Evolutionary conservation across 2,797 vertebrate genomes (phyloP).

Genomic region (Mormyrus hasselquistii): DNA sequence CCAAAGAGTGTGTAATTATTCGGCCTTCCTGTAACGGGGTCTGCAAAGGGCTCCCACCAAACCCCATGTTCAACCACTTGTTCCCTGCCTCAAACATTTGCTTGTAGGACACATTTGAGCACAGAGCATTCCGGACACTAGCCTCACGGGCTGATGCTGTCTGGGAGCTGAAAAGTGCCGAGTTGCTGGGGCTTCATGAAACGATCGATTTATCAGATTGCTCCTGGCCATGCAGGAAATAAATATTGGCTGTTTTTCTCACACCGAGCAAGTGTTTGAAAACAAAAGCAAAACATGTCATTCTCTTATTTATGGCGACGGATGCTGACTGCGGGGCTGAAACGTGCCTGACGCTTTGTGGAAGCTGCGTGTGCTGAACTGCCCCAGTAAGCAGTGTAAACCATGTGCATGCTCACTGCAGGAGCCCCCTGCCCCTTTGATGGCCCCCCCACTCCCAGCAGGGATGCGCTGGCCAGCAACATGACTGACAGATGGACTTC

Average conservation of each 20-base stretch:
- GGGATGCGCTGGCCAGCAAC: constrained; percentile 55
- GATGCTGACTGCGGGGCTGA: background rate
- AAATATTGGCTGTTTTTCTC: background rate
- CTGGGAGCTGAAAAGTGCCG: background rate
- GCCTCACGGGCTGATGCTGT: background rate
- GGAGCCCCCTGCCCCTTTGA: constrained; percentile 50
- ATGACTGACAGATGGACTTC: constrained; percentile 60
- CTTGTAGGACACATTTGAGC: background rate
- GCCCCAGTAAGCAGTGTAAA: background rate
- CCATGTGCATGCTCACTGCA: background rate
- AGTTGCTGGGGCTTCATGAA: background rate
- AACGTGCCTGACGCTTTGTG: background rate
- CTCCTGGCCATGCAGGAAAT: background rate
- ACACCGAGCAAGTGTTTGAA: background rate
- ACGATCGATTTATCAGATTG: background rate
- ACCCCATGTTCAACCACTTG: constrained; percentile 25
- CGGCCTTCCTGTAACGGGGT: constrained; percentile 25
- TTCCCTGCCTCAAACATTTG: background rate
- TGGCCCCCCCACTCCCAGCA: constrained; percentile 50
- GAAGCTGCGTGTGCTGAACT: background rate
- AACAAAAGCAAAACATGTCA: background rate
- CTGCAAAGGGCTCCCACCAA: constrained; percentile 24
- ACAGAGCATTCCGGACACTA: background rate
- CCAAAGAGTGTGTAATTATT: constrained; percentile 29
- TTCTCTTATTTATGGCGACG: background rate